Conservation (phyloP, 1,140 invertebrate species). For the Drosophila athabasca region DNA sequence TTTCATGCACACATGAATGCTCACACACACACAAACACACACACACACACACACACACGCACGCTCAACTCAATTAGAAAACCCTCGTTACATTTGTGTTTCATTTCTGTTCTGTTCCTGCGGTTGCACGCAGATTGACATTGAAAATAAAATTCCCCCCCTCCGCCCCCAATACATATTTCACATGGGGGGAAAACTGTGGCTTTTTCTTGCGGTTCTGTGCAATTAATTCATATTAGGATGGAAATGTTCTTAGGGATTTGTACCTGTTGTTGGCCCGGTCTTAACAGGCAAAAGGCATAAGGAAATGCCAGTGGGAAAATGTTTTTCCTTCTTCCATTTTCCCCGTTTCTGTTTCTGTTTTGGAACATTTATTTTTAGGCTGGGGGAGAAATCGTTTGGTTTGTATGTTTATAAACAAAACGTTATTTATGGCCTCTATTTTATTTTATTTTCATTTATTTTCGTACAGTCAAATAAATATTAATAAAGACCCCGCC, state of each 20-base stretch:
- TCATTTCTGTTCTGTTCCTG: constrained; percentile 30
- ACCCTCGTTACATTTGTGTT: constrained; percentile 15
- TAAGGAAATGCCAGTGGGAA: constrained; percentile 10
- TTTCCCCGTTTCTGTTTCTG: not conserved
- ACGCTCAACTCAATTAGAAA: constrained; percentile 28
- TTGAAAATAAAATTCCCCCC: constrained; percentile 32
- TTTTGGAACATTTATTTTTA: constrained; percentile 56
- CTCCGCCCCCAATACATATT: no score
- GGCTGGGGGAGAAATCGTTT: constrained; percentile 41
- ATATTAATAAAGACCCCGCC: constrained; percentile 66
- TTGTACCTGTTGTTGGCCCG: constrained; percentile 52
- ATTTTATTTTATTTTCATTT: constrained; percentile 33
- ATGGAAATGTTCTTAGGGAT: constrained; percentile 36
- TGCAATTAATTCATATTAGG: constrained; percentile 49
- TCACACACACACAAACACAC: constrained; percentile 14
- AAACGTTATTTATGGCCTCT: constrained; percentile 64
- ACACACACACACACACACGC: not conserved
- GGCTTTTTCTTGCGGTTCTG: constrained; percentile 45
- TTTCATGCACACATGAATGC: not conserved
- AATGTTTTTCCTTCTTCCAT: not conserved
- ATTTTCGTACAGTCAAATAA: constrained; percentile 59
- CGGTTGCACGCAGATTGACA: constrained; percentile 52
- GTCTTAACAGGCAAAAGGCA: constrained; percentile 25
- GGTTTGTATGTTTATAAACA: constrained; percentile 68
- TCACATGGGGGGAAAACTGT: not conserved